These are phyloP conservation scores for Ligdia adustata DNA, from an alignment of 2,888 invertebrate genomes.

Conservation along the genomic window DNA sequence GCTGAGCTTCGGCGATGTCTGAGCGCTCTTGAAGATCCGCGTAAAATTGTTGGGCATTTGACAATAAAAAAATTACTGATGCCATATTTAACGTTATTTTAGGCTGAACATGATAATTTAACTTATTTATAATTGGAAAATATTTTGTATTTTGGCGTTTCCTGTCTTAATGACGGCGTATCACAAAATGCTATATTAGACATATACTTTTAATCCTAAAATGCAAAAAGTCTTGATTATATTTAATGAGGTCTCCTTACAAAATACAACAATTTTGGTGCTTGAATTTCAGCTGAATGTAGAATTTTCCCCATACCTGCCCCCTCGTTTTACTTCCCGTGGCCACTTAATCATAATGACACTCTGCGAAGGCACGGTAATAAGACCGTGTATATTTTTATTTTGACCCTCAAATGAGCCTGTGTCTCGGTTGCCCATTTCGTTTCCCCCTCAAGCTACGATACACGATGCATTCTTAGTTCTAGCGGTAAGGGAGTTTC, in stretches of 20 bases:
- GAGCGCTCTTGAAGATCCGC: slow-evolving; percentile 55
- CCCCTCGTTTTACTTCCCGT: slow-evolving; percentile 39
- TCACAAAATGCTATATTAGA: too few species aligned
- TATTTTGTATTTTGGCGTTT: too few species aligned
- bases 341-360: slow-evolving; percentile 51
- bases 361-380: slow-evolving; percentile 49
- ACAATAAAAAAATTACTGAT: slow-evolving; percentile 55
- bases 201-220: too few species aligned
- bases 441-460: slow-evolving; percentile 56
- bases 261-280: too few species aligned
- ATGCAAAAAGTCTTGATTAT: too few species aligned
- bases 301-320: slow-evolving; percentile 17
- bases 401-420: slow-evolving; percentile 60
- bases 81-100: too few species aligned
- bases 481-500: slow-evolving; percentile 38
- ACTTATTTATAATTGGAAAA: too few species aligned
- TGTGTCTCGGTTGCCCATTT: slow-evolving; percentile 69
- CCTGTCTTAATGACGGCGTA: too few species aligned
- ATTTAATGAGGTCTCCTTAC: too few species aligned
- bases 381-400: slow-evolving; percentile 57
- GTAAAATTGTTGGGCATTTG: slow-evolving; percentile 54
- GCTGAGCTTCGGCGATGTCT: slow-evolving; percentile 55
- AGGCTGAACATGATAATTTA: too few species aligned
- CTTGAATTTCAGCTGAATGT: neutral
- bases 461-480: slow-evolving; percentile 62